A percentile compares a stretch with the other conserved stretches of the same genome.
phyloP scores from a whole-genome alignment of 2,888 invertebrate species.

The Conchocele bisecta region DNA sequence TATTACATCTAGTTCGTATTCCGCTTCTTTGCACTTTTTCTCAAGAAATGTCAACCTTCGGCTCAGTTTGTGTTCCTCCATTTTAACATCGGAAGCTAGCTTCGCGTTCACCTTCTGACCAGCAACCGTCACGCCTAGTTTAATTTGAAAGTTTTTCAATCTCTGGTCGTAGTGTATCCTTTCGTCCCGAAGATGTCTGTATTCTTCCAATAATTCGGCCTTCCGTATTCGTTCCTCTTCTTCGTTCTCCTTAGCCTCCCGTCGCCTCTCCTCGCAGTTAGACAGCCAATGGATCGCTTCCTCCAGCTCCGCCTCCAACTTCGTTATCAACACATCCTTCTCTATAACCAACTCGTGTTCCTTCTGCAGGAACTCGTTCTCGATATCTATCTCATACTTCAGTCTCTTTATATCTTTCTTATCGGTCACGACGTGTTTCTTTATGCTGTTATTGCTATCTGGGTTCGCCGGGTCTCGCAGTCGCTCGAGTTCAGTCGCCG shows the following conservation, averaged over 20 bases:
- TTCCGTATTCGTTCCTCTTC: conserved; percentile 30
- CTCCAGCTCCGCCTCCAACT: conserved; percentile 30
- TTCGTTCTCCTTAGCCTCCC: conserved; percentile 23
- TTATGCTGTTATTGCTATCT: conserved; percentile 50
- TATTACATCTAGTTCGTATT: conserved; percentile 37
- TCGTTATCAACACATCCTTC: conserved; percentile 32
- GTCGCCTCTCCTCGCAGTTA: conserved; percentile 31
- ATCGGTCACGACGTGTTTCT: conserved; percentile 48
- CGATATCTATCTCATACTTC: conserved; percentile 35
- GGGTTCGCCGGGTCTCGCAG: conserved; percentile 55
- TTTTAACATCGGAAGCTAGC: conserved; percentile 34
- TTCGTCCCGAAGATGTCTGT: conserved; percentile 38
- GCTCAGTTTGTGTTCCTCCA: conserved; percentile 24
- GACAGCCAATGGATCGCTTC: conserved; percentile 22
- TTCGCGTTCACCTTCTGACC: conserved; percentile 46
- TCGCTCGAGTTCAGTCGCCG: conserved; percentile 43
- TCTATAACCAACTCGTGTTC: conserved; percentile 27
- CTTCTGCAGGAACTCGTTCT: conserved; percentile 14
- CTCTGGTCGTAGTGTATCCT: conserved; percentile 41
- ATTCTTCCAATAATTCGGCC: conserved; percentile 22
- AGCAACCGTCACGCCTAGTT: conserved; percentile 44
- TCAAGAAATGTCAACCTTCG: conserved; percentile 33
- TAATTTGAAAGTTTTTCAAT: conserved; percentile 40
- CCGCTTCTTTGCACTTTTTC: conserved; percentile 44
- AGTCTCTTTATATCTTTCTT: conserved; percentile 54